These are phyloP conservation scores for Sinocyclocheilus anshuiensis DNA, from an alignment of 2,113 vertebrate genomes.

Conservation along the genomic window DNA sequence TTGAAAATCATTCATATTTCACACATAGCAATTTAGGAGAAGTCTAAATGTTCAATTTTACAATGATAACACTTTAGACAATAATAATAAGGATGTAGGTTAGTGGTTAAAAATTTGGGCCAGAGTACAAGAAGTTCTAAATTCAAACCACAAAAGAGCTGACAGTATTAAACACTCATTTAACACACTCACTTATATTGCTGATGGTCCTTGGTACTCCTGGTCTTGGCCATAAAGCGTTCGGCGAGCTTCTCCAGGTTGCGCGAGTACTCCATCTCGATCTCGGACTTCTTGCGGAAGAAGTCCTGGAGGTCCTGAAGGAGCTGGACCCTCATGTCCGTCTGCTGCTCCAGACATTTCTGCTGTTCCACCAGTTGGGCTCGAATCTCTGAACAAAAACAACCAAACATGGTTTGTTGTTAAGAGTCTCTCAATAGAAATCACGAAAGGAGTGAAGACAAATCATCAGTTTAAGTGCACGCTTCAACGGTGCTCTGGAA, in stretches of 20 bases:
- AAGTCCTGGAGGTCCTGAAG: conserved; percentile 99
- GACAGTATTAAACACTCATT: background rate
- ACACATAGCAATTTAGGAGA: background rate
- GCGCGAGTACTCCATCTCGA: conserved; percentile 96
- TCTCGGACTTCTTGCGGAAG: conserved; percentile 98
- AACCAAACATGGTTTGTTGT: conserved; percentile 39
- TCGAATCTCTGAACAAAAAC: conserved; percentile 84
- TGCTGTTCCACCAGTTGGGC: conserved; percentile 95
- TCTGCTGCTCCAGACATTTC: conserved; percentile 98
- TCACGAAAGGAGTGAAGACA: background rate
- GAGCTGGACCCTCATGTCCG: conserved; percentile 95
- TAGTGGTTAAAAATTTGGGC: background rate
- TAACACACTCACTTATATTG: conserved; percentile 89
- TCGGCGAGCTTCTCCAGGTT: conserved; percentile 97
- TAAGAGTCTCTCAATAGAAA: conserved; percentile 22
- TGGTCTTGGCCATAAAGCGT: conserved; percentile 98
- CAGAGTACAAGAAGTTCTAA: background rate
- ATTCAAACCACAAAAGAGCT: background rate
- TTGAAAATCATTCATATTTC: background rate
- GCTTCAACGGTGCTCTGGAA: background rate
- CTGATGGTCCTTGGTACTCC: conserved; percentile 98
- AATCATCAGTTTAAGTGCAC: background rate
- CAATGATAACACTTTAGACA: background rate
- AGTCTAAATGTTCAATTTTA: background rate
- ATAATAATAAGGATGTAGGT: background rate